Evolutionary conservation across 2,113 vertebrate genomes (phyloP).

Genomic region (Typhlomys cinereus): DNA sequence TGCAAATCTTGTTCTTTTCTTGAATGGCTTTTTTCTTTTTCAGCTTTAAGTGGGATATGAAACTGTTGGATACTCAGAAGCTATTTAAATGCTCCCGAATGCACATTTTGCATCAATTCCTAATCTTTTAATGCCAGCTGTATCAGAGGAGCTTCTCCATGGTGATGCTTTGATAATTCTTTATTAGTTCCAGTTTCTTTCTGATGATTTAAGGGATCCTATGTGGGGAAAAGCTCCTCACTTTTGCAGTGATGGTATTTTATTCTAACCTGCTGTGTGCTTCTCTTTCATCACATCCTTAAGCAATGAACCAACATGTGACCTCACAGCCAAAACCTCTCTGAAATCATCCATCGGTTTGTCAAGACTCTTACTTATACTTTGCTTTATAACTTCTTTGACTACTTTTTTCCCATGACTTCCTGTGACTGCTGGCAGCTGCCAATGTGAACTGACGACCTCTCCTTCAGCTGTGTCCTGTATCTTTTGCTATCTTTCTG

Average conservation of each 20-base stretch:
- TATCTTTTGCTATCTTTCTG: not conserved
- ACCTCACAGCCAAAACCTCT: not conserved
- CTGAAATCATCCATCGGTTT: conserved; percentile 5
- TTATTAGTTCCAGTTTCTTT: conserved; percentile 28
- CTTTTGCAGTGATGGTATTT: conserved; percentile 45
- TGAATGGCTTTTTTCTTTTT: not conserved
- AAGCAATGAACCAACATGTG: not conserved
- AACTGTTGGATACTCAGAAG: not conserved
- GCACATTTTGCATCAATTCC: not conserved
- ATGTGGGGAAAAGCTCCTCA: not conserved
- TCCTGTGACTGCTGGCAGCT: not conserved
- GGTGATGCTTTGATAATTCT: conserved; percentile 19
- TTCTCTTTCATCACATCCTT: conserved; percentile 42
- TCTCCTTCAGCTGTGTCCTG: not conserved
- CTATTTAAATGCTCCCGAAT: not conserved
- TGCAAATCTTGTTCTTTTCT: not conserved
- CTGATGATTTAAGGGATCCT: not conserved
- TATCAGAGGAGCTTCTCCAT: not conserved
- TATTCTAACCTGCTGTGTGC: not conserved
- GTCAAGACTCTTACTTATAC: not conserved
- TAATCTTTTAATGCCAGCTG: conserved; percentile 7
- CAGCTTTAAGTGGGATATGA: conserved; percentile 8
- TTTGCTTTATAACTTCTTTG: not conserved
- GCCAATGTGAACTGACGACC: not conserved
- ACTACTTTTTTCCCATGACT: not conserved